Evolutionary conservation across 1,140 invertebrate species (phyloP).

Genomic region (Ceratoteleas bidentatus): DNA sequence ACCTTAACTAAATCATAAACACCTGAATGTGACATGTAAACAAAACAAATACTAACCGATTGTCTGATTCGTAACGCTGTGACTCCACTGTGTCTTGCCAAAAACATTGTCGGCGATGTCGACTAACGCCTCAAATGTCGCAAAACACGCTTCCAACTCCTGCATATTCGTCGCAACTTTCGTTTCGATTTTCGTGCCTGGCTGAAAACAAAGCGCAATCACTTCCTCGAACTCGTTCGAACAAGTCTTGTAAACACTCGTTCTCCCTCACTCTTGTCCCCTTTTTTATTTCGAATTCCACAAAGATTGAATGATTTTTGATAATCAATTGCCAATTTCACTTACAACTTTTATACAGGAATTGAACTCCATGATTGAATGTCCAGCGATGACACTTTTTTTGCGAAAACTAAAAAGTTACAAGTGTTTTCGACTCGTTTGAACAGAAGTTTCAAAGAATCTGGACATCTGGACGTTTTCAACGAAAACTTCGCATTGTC

Average conservation of each 20-base stretch:
- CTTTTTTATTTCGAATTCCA: background rate
- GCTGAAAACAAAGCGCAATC: conserved; percentile 1
- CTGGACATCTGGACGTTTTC: no score
- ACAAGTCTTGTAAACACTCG: background rate
- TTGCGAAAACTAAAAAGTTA: background rate
- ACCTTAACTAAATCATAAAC: no score
- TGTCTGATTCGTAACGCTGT: conserved; percentile 17
- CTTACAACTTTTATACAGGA: conserved; percentile 29
- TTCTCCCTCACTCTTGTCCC: background rate
- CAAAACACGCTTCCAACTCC: background rate
- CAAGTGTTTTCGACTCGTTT: background rate
- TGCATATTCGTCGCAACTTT: background rate
- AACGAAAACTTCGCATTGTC: background rate
- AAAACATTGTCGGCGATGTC: conserved; percentile 2
- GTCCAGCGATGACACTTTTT: background rate
- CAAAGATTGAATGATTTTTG: background rate
- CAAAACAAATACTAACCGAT: conserved; percentile 6
- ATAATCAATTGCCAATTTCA: conserved; percentile 9
- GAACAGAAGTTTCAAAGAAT: background rate
- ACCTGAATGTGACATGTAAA: no score
- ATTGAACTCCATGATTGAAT: conserved; percentile 10
- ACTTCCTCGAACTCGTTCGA: background rate
- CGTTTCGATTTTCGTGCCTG: background rate
- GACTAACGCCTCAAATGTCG: background rate
- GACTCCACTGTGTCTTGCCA: conserved; percentile 15